phyloP scores from a whole-genome alignment of 2,113 vertebrate species.

The Albula glossodonta region DNA sequence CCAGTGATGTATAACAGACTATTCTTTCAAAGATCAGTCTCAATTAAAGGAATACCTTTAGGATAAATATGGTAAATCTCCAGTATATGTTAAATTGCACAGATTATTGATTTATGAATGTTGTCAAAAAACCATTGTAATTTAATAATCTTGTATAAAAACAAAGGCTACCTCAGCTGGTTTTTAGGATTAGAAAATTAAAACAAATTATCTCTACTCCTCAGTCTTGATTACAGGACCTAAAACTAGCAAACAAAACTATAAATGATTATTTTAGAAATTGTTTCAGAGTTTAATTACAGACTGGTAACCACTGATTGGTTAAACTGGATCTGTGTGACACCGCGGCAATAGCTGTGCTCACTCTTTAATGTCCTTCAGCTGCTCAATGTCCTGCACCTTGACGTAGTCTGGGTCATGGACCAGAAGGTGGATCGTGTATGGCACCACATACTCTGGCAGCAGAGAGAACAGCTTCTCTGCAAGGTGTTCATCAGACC shows the following conservation, averaged over 20 bases:
- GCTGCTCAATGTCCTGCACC: constrained; percentile 97
- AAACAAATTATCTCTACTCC: too few species aligned
- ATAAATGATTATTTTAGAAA: neutral
- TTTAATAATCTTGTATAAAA: too few species aligned
- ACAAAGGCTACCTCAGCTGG: too few species aligned
- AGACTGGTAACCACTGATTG: neutral
- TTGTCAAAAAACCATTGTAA: too few species aligned
- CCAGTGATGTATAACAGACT: neutral
- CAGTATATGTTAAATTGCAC: too few species aligned
- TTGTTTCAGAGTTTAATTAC: neutral
- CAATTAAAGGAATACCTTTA: too few species aligned
- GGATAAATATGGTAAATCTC: too few species aligned
- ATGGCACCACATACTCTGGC: constrained; percentile 97
- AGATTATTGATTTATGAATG: too few species aligned
- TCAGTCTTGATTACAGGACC: too few species aligned
- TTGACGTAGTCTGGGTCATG: constrained; percentile 98
- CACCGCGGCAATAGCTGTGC: constrained; percentile 45
- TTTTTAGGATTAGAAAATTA: too few species aligned
- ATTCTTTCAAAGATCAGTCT: neutral
- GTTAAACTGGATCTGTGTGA: neutral
- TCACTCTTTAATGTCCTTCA: constrained; percentile 99
- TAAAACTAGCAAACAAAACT: neutral
- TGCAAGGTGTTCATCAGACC: constrained; percentile 56
- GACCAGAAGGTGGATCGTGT: constrained; percentile 94
- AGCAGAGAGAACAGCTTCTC: constrained; percentile 95